Evolutionary conservation across 2,888 invertebrate species (phyloP), one percentile per base, ranked within the genome.

Genomic region (Abrostola tripartita): DNA sequence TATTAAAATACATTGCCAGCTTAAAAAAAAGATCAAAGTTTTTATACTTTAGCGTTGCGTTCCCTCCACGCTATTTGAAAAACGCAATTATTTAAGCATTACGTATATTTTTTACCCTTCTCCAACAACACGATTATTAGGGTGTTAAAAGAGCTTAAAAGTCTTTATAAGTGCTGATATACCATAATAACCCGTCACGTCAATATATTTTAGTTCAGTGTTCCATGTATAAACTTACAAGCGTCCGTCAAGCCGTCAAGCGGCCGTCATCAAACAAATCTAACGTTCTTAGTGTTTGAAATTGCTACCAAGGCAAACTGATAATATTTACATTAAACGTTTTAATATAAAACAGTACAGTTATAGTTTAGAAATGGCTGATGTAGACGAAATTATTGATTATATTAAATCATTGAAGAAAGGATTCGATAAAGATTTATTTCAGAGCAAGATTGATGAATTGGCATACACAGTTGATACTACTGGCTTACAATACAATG

Each of bases 361-460:
- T 51, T 14, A n/a, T 61, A 37, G 14, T 59, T 47, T 49, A 9
- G 68, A 6, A 41, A 94, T 94, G 93, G 70, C 87, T 5, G 91
- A 94, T 54, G 89, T 92, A 0, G 90, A 91, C 10, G 92, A 94
- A 65, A 90, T 94, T 61, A 91, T 94, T 65, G 85, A 91, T 60
- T 95, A 90, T 74, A 88, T 94, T 42, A 91, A 90, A 74, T 87
- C 91, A 2, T 75, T 95, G 55, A 92, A 88, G 63, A 92, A 86
- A 81, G 93, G 94, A 0, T 94, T 94, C 61, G 92, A 94, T 65
- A 93, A 93, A 80, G 91, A 93, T 70, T 86, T 93, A 63, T 94
- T 92, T 81, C 89, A 92, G 70, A 86, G 80, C 70, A 92, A 93
- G 80, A 83, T 94, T 14, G 87, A 92, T 40, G 91, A 93, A 79